Evolutionary conservation across 2,888 invertebrate species (phyloP).

Genomic region (Liopterus haemorrhoidalis): DNA sequence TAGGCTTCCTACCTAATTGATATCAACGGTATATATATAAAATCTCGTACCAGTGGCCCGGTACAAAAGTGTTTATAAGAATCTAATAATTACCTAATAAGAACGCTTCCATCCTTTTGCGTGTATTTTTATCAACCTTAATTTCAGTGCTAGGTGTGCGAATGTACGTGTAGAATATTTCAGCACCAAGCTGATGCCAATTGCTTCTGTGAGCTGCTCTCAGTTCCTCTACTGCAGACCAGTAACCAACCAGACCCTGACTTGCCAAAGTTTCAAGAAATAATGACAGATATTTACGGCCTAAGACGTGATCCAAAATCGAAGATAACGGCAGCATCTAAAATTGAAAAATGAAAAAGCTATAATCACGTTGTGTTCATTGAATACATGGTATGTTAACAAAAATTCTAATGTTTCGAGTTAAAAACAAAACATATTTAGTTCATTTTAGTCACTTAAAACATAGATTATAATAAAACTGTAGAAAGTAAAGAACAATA

Average conservation of each 20-base stretch:
- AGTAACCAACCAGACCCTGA: slow-evolving; percentile 79
- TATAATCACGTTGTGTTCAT: slow-evolving; percentile 7
- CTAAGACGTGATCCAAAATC: slow-evolving; percentile 71
- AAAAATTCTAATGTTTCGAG: no score
- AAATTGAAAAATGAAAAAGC: slow-evolving; percentile 33
- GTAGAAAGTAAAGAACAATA: no score
- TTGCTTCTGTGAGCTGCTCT: slow-evolving; percentile 66
- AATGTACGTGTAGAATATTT: slow-evolving; percentile 85
- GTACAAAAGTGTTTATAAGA: no score
- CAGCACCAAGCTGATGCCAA: slow-evolving; percentile 84
- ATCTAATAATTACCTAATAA: slow-evolving; percentile 56
- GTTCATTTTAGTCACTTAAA: no score
- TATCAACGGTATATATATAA: no score
- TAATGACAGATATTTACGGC: slow-evolving; percentile 71
- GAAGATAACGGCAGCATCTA: slow-evolving; percentile 66
- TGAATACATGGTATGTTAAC: no score
- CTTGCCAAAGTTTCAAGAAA: slow-evolving; percentile 78
- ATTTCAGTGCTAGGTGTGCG: slow-evolving; percentile 74
- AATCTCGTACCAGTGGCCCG: no score
- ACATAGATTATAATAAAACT: no score
- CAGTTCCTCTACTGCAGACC: slow-evolving; percentile 80
- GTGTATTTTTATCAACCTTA: slow-evolving; percentile 71
- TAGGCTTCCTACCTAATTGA: no score
- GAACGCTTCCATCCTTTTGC: slow-evolving; percentile 83
- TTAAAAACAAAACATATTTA: no score